Evolutionary conservation across 2,797 vertebrate species (phyloP).

Genomic region (Atherinosoma microstoma): DNA sequence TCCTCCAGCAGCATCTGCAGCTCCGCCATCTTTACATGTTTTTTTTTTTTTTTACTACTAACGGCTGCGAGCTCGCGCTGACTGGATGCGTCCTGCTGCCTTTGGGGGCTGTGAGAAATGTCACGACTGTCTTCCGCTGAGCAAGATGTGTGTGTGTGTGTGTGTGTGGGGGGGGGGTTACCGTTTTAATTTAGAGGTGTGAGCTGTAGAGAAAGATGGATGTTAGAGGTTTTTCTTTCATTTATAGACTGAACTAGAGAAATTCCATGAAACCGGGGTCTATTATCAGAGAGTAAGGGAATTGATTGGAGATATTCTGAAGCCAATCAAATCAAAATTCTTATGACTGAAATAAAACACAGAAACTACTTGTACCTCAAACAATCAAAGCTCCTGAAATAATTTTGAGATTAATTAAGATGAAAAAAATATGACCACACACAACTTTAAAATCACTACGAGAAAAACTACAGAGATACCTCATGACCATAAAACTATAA

Average conservation of each 20-base stretch:
- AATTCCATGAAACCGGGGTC: neutral
- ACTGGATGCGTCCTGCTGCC: conserved; percentile 27
- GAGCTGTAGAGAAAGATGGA: neutral
- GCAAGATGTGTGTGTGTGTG: no score
- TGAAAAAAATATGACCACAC: no score
- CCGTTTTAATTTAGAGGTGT: neutral
- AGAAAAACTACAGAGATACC: neutral
- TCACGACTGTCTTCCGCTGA: accelerated
- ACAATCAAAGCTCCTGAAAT: no score
- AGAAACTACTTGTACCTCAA: neutral
- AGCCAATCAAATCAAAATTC: neutral
- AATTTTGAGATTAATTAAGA: neutral
- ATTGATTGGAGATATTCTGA: no score
- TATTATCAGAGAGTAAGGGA: no score
- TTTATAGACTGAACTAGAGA: neutral
- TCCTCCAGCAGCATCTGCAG: conserved; percentile 96
- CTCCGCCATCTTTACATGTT: conserved; percentile 96
- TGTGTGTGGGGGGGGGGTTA: neutral
- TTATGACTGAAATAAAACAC: neutral
- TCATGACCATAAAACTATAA: neutral
- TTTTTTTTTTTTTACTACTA: conserved; percentile 61
- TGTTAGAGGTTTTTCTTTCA: no score
- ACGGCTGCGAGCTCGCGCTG: conserved; percentile 40
- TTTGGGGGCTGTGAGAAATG: conserved; percentile 46
- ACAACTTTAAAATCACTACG: no score